These are phyloP conservation scores for Trilocha varians DNA, from an alignment of 2,888 invertebrate genomes.

Conservation along the genomic window DNA sequence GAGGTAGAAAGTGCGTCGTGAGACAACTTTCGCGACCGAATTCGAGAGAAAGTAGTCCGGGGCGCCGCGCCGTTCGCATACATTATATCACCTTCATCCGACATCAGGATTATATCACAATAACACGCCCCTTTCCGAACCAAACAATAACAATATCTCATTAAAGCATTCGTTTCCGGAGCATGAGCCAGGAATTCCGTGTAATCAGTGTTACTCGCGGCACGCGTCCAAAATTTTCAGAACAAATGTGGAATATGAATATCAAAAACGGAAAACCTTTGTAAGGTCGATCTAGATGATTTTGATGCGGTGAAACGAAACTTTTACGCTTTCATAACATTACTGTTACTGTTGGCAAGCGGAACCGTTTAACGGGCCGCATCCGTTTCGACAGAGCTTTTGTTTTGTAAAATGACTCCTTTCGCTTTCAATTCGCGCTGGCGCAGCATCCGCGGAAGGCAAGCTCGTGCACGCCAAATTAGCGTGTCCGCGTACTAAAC, in stretches of 20 bases:
- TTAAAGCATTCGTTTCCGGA: too few relatives aligned
- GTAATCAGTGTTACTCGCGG: too few relatives aligned
- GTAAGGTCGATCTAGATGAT: too few relatives aligned
- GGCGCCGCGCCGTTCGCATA: slow-evolving; percentile 52
- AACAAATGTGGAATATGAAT: too few relatives aligned
- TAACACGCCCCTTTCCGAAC: slow-evolving; percentile 4
- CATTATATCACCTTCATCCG: slow-evolving; percentile 67
- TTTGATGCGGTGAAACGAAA: not conserved
- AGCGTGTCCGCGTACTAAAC: slow-evolving; percentile 57
- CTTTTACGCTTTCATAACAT: slow-evolving; percentile 25
- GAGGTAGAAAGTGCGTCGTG: slow-evolving; percentile 53
- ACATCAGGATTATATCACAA: slow-evolving; percentile 58
- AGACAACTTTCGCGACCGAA: slow-evolving; percentile 72
- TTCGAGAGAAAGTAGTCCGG: slow-evolving; percentile 71
- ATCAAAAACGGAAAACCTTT: too few relatives aligned
- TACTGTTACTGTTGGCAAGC: slow-evolving; percentile 29
- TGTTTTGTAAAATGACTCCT: slow-evolving; percentile 38
- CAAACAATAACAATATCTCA: slow-evolving; percentile 7
- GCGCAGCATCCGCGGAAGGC: slow-evolving; percentile 44
- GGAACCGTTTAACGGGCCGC: slow-evolving; percentile 25
- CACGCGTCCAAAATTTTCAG: too few relatives aligned
- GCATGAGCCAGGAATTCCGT: too few relatives aligned
- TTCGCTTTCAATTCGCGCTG: slow-evolving; percentile 50
- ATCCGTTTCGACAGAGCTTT: slow-evolving; percentile 31
- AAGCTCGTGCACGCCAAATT: slow-evolving; percentile 49